Conservation (phyloP, 2,888 invertebrate genomes). For the Gari tellinella region DNA sequence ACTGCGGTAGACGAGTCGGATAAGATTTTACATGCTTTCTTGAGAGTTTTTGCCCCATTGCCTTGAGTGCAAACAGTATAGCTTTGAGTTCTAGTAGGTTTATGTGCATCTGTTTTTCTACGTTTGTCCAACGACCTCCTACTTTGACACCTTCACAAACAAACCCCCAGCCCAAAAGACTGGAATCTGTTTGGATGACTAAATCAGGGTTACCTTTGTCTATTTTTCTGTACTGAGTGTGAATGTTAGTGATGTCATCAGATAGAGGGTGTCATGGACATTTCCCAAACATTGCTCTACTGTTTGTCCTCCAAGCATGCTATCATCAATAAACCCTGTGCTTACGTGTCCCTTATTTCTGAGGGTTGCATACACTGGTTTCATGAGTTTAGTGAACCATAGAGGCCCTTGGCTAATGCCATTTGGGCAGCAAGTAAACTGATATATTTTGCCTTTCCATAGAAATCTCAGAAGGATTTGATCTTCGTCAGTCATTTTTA, state of each 20-base stretch:
- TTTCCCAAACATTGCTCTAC: too few relatives aligned
- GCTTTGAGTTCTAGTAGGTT: conserved; percentile 46
- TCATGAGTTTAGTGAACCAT: conserved; percentile 8
- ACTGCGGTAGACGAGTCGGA: conserved; percentile 39
- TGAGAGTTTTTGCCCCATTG: conserved; percentile 8
- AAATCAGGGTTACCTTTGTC: conserved; percentile 1
- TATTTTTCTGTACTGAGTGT: background rate
- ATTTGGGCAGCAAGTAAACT: conserved; percentile 26
- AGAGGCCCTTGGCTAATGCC: background rate
- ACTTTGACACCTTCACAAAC: background rate
- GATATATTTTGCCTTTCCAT: conserved; percentile 39
- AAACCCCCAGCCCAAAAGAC: background rate
- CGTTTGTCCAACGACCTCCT: conserved; percentile 21
- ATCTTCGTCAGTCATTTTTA: conserved; percentile 8
- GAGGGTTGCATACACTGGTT: conserved; percentile 11
- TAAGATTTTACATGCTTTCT: conserved; percentile 30
- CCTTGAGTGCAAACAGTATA: conserved; percentile 22
- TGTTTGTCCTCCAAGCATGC: conserved; percentile 3
- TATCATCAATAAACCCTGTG: conserved; percentile 13
- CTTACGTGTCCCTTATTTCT: background rate
- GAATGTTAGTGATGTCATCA: background rate
- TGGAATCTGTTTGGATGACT: too few relatives aligned
- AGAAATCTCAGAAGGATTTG: conserved; percentile 34
- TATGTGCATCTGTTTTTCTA: conserved; percentile 33
- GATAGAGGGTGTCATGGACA: too few relatives aligned